phyloP scores from a whole-genome alignment of 1,140 invertebrate species.

The Macrobrachium nipponense region DNA sequence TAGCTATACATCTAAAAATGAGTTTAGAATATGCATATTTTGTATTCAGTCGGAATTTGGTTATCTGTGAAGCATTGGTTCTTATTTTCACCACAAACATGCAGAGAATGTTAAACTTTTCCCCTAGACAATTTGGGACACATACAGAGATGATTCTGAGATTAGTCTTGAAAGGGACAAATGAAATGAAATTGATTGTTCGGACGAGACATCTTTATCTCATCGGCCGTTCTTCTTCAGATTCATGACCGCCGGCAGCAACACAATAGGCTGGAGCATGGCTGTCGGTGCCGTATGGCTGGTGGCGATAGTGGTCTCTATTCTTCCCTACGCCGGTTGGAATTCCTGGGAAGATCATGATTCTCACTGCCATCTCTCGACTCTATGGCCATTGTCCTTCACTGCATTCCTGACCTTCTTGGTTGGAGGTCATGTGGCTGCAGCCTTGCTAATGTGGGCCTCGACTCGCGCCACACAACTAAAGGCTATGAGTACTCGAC shows the following conservation, averaged over 20 bases:
- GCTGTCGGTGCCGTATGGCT: conserved; percentile 56
- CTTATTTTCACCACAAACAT: too few relatives aligned
- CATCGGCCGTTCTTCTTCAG: conserved; percentile 7
- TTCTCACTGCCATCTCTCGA: conserved; percentile 60
- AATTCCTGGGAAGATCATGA: conserved; percentile 59
- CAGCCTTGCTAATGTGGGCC: conserved; percentile 53
- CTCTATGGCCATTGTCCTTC: conserved; percentile 63
- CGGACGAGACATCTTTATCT: background rate
- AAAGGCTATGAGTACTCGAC: conserved; percentile 27
- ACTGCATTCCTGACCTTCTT: conserved; percentile 57
- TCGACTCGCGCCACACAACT: conserved; percentile 50
- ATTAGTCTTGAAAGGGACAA: too few relatives aligned
- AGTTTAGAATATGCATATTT: too few relatives aligned
- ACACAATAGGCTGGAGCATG: conserved; percentile 47
- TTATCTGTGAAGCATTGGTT: too few relatives aligned
- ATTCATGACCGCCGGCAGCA: conserved; percentile 56
- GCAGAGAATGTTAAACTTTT: too few relatives aligned
- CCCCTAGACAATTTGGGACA: too few relatives aligned
- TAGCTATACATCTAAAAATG: too few relatives aligned
- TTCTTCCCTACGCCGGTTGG: conserved; percentile 64
- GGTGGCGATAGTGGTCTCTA: conserved; percentile 43
- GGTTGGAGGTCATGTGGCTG: conserved; percentile 55
- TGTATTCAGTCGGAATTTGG: too few relatives aligned
- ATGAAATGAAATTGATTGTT: too few relatives aligned
- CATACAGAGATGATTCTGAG: too few relatives aligned